phyloP scores from a whole-genome alignment of 2,888 invertebrate species.

The Nysson spinosus region DNA sequence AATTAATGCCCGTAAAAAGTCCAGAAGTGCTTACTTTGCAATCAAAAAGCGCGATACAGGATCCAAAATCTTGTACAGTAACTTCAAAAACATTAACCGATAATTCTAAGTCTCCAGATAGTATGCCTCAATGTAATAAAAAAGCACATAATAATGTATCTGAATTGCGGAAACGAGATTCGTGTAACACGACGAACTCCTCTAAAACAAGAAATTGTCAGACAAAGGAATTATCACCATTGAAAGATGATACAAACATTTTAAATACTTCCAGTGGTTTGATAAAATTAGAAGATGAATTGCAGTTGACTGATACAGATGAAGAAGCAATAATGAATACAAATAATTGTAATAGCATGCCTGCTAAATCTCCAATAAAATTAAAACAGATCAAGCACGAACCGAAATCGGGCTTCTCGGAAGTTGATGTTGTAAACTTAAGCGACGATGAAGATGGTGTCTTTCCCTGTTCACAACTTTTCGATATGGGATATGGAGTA shows the following conservation, averaged over 20 bases:
- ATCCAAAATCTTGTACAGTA: no score
- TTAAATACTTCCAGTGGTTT: background rate
- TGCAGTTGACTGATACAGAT: slow-evolving; percentile 45
- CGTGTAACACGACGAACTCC: background rate
- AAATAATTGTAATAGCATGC: background rate
- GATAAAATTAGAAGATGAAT: slow-evolving; percentile 42
- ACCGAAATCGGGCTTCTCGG: slow-evolving; percentile 73
- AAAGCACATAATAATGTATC: background rate
- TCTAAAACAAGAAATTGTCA: background rate
- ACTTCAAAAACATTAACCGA: background rate
- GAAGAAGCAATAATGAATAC: slow-evolving; percentile 4
- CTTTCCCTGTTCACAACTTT: slow-evolving; percentile 80
- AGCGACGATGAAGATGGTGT: slow-evolving; percentile 80
- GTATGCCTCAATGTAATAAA: background rate
- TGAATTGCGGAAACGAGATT: background rate
- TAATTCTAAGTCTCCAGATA: background rate
- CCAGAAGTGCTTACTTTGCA: no score
- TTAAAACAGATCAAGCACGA: slow-evolving; percentile 71
- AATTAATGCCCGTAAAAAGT: no score
- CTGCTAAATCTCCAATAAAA: slow-evolving; percentile 29
- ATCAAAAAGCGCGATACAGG: no score
- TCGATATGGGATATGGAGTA: slow-evolving; percentile 71
- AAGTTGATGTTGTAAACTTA: slow-evolving; percentile 79
- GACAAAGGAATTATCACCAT: no score
- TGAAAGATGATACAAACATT: background rate